Percentiles rank a stretch among this genome's conserved stretches.
Evolutionary conservation across 1,140 invertebrate genomes (phyloP).

Genomic region (Rhynchophorus ferrugineus): DNA sequence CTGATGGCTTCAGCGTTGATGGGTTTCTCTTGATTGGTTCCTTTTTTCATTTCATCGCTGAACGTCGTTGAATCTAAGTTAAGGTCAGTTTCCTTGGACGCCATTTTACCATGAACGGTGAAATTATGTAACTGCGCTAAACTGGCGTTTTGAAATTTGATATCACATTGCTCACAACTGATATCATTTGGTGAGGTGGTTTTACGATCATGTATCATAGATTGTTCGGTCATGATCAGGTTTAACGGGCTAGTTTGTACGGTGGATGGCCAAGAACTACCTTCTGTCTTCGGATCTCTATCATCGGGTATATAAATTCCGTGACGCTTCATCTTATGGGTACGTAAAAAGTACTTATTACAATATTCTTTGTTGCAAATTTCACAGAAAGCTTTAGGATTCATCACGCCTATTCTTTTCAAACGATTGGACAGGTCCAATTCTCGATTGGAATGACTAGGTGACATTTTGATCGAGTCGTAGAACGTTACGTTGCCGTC

Average conservation of each 20-base stretch:
- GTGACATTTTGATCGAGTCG: slow-evolving; percentile 33
- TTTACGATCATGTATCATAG: slow-evolving; percentile 32
- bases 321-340: slow-evolving; percentile 82
- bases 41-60: slow-evolving; percentile 27
- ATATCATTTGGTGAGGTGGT: slow-evolving; percentile 40
- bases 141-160: slow-evolving; percentile 41
- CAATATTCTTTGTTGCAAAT: slow-evolving; percentile 92
- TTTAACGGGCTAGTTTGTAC: slow-evolving; percentile 56
- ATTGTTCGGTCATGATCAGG: slow-evolving; percentile 50
- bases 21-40: slow-evolving; percentile 25
- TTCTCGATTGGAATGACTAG: slow-evolving; percentile 32
- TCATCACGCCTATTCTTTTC: slow-evolving; percentile 69
- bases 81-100: slow-evolving; percentile 18
- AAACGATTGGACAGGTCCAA: slow-evolving; percentile 61
- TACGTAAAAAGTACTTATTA: slow-evolving; percentile 89
- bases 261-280: slow-evolving; percentile 42
- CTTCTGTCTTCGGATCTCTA: slow-evolving; percentile 40
- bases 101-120: slow-evolving; percentile 37
- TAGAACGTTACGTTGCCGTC: slow-evolving; percentile 30
- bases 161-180: slow-evolving; percentile 39
- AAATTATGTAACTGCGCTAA: slow-evolving; percentile 43
- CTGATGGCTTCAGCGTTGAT: slow-evolving; percentile 51
- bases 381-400: slow-evolving; percentile 86
- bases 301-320: slow-evolving; percentile 57
- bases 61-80: slow-evolving; percentile 14